Evolutionary conservation across 2,113 vertebrate species (phyloP), one percentile per base, ranked within the genome.

Genomic region (Cynopterus brachyotis): DNA sequence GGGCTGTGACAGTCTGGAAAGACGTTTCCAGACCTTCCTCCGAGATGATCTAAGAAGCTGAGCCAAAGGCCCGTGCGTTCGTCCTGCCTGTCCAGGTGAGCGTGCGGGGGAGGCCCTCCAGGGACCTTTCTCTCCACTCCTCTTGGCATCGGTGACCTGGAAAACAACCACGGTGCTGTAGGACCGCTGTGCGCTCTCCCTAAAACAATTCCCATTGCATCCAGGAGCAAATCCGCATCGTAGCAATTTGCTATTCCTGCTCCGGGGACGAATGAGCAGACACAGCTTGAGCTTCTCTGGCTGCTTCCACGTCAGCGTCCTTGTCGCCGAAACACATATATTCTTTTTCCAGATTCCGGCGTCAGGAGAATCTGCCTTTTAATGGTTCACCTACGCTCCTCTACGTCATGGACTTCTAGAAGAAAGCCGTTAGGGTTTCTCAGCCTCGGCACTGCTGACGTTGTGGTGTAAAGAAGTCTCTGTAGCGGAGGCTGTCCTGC

Each of bases 71-170:
- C 91, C 0, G 10, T 1, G 66, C 9, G 30, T 40, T 7, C 9
- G 50, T 69, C n/a, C 72, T 57, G n/a, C 57, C 57, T 30, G 67
- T 42, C 62, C 22, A 2, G 26, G 60, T 24, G 84, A 45, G 45
- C 13, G 47, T 62, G 85, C 11, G 0, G 16, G 13, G 60, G 73
- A 79, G 10, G 87, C 15, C 78, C 3, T 12, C 0, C 19, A 9
- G 72, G 64, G 45, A 12, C n/a, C 0, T 9, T 50, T 2, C 3
- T 15, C 70, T 72, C n/a, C 0, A 0, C 42, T 62, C 10, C 26
- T 8, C 69, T 81, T n/a, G 28, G 40, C 5, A 13, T 57, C 0
- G 0, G 72, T 32, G 45, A 13, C 20, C 6, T 60, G 57, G 67
- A 28, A 93, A 79, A 88, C 20, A 35, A 2, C 55, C 28, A 0